Evolutionary conservation across 1,140 invertebrate genomes (phyloP).

Genomic region (Tribolium castaneum): DNA sequence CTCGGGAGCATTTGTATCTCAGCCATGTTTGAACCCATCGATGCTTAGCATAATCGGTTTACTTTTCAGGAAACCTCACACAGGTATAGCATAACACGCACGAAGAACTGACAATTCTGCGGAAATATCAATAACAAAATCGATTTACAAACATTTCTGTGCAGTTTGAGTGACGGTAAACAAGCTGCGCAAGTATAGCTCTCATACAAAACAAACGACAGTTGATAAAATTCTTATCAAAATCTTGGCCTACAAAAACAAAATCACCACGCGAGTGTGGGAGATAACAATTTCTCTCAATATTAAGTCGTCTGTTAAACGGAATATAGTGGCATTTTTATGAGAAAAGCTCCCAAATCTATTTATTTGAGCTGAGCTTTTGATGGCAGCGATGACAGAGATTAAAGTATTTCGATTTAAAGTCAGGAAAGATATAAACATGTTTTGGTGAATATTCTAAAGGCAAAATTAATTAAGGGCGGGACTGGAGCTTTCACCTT

Average conservation of each 20-base stretch:
- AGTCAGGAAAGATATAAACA: no score
- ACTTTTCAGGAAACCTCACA: not conserved
- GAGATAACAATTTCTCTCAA: not conserved
- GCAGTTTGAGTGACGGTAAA: not conserved
- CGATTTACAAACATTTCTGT: not conserved
- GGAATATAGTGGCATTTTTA: no score
- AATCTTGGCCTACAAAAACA: slow-evolving; percentile 17
- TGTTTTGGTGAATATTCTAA: no score
- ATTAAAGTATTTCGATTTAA: no score
- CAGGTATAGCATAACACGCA: not conserved
- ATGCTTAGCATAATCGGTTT: slow-evolving; percentile 3
- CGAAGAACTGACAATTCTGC: not conserved
- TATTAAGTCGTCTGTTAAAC: no score
- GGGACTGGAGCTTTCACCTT: no score
- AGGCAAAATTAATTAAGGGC: no score
- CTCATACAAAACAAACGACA: not conserved
- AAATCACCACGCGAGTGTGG: not conserved
- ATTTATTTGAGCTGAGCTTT: no score
- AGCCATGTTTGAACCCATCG: not conserved
- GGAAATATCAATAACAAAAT: not conserved
- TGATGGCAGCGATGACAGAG: no score
- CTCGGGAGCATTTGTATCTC: slow-evolving; percentile 51
- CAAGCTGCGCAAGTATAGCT: slow-evolving; percentile 1
- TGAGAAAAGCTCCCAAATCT: no score
- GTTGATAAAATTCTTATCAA: slow-evolving; percentile 16